Percentiles rank a stretch among this genome's conserved stretches.
phyloP scores from a whole-genome alignment of 2,113 vertebrate genomes.

The Cairina moschata region DNA sequence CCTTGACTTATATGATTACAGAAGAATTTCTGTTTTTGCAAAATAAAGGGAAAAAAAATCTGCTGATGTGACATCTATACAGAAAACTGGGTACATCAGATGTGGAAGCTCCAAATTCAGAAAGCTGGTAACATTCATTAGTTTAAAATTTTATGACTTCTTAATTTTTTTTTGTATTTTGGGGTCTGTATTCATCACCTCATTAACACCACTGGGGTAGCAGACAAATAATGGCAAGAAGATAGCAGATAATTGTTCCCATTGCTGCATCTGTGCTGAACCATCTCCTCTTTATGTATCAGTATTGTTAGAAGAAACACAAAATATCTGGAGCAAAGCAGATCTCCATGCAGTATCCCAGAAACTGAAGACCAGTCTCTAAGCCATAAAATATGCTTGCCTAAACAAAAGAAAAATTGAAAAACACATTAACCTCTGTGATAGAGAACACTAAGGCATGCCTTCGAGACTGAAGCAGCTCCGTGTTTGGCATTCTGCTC shows the following conservation, averaged over 20 bases:
- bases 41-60: background rate
- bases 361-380: background rate
- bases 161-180: background rate
- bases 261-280: background rate
- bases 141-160: background rate
- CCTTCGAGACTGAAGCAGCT: background rate
- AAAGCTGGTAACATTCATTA: background rate
- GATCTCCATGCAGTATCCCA: background rate
- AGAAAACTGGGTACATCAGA: background rate
- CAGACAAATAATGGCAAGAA: background rate
- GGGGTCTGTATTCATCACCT: background rate
- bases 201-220: background rate
- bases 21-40: background rate
- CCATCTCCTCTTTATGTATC: background rate
- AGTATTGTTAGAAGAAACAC: background rate
- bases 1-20: background rate
- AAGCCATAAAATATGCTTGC: background rate
- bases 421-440: background rate
- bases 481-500: background rate
- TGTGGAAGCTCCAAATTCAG: background rate
- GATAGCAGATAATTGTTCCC: background rate
- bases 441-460: background rate
- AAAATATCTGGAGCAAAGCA: background rate
- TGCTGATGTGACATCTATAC: background rate
- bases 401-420: background rate